A percentile compares a stretch with the other conserved stretches of the same genome.
Evolutionary conservation across 2,888 invertebrate genomes (phyloP).

Genomic region (Drosophila macrospina): DNA sequence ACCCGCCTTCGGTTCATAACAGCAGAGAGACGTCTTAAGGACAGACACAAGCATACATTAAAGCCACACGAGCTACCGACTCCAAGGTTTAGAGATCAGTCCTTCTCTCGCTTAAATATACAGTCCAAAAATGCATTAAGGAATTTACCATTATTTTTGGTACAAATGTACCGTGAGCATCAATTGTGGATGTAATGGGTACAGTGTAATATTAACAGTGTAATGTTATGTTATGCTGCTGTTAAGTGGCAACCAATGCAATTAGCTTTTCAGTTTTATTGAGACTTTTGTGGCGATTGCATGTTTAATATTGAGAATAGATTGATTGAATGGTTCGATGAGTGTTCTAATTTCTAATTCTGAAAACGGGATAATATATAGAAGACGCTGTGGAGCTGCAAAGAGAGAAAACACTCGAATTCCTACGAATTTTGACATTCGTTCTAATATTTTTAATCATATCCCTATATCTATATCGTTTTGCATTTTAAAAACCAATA

Average conservation of each 20-base stretch:
- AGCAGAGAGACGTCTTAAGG: too few species aligned
- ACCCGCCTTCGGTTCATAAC: too few species aligned
- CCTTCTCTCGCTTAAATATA: too few species aligned
- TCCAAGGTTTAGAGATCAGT: too few species aligned
- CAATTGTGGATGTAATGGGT: background rate
- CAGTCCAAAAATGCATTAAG: too few species aligned
- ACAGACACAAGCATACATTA: too few species aligned
- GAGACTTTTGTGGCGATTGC: conserved; percentile 52
- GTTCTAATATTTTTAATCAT: conserved; percentile 84
- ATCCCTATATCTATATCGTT: conserved; percentile 84
- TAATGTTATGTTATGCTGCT: conserved; percentile 26
- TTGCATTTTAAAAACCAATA: conserved; percentile 77
- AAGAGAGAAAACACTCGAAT: conserved; percentile 84
- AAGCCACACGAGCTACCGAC: too few species aligned
- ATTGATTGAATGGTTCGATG: conserved; percentile 38
- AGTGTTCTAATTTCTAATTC: conserved; percentile 41
- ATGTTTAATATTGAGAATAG: conserved; percentile 19
- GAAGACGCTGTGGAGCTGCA: conserved; percentile 85
- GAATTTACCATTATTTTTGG: background rate
- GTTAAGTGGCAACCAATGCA: conserved; percentile 27
- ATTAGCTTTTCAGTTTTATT: conserved; percentile 55
- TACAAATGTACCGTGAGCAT: background rate
- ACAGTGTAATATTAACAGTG: conserved; percentile 21
- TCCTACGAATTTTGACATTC: conserved; percentile 84
- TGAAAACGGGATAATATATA: conserved; percentile 61